A percentile compares a stretch with the other conserved stretches of the same genome.
Evolutionary conservation across 2,888 invertebrate genomes (phyloP).

Genomic region (Ametastegia equiseti): DNA sequence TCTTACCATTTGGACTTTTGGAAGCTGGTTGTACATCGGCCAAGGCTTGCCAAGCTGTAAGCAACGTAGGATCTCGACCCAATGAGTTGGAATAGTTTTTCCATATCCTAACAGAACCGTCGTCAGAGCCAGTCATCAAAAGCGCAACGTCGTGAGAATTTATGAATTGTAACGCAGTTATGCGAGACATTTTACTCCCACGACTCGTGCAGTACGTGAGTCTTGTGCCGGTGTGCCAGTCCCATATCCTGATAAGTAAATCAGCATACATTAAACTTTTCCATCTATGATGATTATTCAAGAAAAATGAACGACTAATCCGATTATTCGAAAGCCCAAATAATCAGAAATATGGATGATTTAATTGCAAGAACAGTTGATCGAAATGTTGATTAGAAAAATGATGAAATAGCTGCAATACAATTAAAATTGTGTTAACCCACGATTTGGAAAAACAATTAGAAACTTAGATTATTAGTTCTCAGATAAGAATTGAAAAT

Average conservation of each 20-base stretch:
- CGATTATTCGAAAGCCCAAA: no score
- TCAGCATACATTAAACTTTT: no score
- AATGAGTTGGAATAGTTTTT: conserved; percentile 73
- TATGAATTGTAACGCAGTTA: conserved; percentile 90
- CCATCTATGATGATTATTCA: no score
- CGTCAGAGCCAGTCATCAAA: conserved; percentile 86
- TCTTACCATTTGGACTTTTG: conserved; percentile 72
- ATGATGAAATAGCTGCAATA: no score
- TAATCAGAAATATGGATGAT: no score
- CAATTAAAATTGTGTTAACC: not conserved
- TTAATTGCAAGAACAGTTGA: no score
- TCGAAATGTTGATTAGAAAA: no score
- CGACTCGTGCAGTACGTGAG: conserved; percentile 81
- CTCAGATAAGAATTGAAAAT: no score
- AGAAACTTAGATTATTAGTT: no score
- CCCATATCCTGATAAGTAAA: conserved; percentile 83
- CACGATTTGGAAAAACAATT: conserved; percentile 39
- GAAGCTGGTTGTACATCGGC: conserved; percentile 79
- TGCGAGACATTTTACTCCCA: conserved; percentile 78
- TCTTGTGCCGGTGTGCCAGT: conserved; percentile 88
- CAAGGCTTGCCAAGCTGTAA: conserved; percentile 93
- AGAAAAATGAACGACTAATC: no score
- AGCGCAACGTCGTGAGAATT: conserved; percentile 91
- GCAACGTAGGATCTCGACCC: conserved; percentile 71
- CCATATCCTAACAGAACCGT: conserved; percentile 88